phyloP scores from a whole-genome alignment of 2,797 vertebrate genomes.

The Luscinia megarhynchos region DNA sequence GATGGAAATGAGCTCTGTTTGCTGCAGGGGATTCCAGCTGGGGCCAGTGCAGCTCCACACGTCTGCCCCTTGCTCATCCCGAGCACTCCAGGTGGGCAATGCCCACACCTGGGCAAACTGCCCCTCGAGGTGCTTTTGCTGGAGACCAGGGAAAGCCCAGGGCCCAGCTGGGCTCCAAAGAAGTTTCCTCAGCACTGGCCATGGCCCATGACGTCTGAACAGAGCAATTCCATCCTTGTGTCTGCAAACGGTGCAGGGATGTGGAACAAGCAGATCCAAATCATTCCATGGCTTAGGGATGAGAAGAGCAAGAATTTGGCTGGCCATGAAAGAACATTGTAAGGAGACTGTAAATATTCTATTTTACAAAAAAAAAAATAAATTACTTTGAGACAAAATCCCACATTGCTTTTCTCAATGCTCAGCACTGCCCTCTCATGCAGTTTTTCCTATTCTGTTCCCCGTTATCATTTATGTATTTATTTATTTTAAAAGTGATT shows the following conservation, averaged over 20 bases:
- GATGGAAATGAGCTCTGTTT: not conserved
- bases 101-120: conserved; percentile 10
- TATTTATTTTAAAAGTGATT: not conserved
- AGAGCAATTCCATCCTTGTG: not conserved
- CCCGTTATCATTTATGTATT: not conserved
- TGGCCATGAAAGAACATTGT: not conserved
- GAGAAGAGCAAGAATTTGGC: not conserved
- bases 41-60: not conserved
- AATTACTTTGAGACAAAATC: not conserved
- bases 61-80: conserved; percentile 22
- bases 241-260: not conserved
- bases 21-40: not conserved
- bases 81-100: accelerated
- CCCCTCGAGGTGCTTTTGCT: not conserved
- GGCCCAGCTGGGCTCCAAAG: not conserved
- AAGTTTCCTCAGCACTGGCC: not conserved
- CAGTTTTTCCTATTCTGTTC: not conserved
- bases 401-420: not conserved
- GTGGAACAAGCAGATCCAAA: not conserved
- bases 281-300: not conserved
- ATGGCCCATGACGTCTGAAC: accelerated
- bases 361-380: not conserved
- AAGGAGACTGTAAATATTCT: not conserved
- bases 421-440: not conserved
- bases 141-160: not conserved